Conservation (phyloP, 2,113 vertebrate species). For the Myxocyprinus asiaticus region DNA sequence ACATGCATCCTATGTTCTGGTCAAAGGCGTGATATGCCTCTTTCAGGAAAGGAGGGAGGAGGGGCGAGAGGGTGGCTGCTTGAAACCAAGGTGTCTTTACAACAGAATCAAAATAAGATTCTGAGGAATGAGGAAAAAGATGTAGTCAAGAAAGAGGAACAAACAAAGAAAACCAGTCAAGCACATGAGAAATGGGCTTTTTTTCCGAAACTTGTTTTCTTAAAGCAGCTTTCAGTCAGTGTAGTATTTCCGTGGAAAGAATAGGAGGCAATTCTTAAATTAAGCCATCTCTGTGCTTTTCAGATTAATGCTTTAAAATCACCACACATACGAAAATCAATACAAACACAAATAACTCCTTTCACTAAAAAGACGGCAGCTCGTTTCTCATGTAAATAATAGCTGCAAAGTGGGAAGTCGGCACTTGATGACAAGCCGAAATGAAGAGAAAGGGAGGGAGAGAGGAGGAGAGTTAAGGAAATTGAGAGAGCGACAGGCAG, state of each 20-base stretch:
- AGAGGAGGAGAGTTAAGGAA: constrained; percentile 43
- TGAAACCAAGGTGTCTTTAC: constrained; percentile 52
- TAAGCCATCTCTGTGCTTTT: background rate
- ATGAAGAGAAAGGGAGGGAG: constrained; percentile 44
- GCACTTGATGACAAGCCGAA: constrained; percentile 10
- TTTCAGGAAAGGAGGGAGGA: constrained; percentile 19
- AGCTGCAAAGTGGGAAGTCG: constrained; percentile 38
- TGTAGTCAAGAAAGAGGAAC: constrained; percentile 37
- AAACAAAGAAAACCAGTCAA: constrained; percentile 35
- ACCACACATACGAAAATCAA: constrained; percentile 30
- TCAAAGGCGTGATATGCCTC: constrained; percentile 49
- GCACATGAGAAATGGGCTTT: background rate
- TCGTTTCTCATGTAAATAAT: constrained; percentile 32
- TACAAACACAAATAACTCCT: constrained; percentile 39
- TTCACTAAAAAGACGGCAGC: constrained; percentile 10
- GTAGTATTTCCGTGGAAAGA: background rate
- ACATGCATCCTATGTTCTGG: constrained; percentile 51
- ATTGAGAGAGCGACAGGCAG: constrained; percentile 43
- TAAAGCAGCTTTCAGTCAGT: background rate
- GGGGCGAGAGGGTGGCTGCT: constrained; percentile 13
- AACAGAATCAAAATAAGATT: constrained; percentile 41
- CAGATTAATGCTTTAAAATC: constrained; percentile 29
- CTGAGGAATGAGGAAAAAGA: background rate
- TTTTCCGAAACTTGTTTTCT: background rate
- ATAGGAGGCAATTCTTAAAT: constrained; percentile 13